These are phyloP conservation scores for Lasioglossum malachurum DNA, from an alignment of 2,888 invertebrate genomes.

Conservation along the genomic window DNA sequence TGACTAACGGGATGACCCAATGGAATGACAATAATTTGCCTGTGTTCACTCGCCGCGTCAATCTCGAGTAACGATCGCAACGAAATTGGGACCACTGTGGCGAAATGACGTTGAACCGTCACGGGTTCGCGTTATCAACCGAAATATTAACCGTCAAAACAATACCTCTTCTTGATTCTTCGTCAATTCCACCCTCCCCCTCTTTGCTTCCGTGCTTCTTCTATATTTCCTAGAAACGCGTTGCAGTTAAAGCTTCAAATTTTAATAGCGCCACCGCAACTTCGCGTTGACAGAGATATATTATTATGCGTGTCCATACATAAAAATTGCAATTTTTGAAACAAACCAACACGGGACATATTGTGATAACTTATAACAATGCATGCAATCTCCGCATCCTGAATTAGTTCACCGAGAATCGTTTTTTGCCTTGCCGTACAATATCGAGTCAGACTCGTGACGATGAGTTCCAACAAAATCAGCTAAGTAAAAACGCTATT, in stretches of 20 bases:
- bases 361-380: neutral
- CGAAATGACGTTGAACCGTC: constrained; percentile 5
- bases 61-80: constrained; percentile 58
- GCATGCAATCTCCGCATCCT: neutral
- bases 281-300: neutral
- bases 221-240: neutral
- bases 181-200: neutral
- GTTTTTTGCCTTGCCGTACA: neutral
- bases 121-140: constrained; percentile 3
- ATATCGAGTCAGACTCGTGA: neutral
- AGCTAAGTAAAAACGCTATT: too few species aligned
- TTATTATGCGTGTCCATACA: neutral
- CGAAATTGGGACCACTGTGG: constrained; percentile 34
- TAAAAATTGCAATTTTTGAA: neutral
- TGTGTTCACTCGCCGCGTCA: constrained; percentile 61
- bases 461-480: neutral
- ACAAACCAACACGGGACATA: neutral
- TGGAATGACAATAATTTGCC: constrained; percentile 69
- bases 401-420: neutral
- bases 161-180: neutral
- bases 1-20: constrained; percentile 74
- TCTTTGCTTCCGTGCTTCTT: neutral
- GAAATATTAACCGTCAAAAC: constrained; percentile 19
- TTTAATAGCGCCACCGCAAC: neutral
- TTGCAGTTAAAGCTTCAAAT: neutral